Evolutionary conservation across 2,113 vertebrate species (phyloP).

Genomic region (Siniperca chuatsi): DNA sequence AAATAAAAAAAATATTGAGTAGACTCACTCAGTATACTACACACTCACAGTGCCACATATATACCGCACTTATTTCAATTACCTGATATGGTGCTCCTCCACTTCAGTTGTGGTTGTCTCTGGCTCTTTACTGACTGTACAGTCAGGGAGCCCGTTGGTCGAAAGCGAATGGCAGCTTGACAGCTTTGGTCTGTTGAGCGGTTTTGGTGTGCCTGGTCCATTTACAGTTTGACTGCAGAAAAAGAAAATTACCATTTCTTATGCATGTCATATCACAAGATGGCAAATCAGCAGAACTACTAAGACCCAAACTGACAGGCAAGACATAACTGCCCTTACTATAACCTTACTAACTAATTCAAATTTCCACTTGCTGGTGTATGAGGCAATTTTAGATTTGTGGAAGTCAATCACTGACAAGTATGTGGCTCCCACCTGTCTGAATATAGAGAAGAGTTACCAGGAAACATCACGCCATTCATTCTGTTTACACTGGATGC

Average conservation of each 20-base stretch:
- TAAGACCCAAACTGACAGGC: slow-evolving; percentile 7
- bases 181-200: slow-evolving; percentile 91
- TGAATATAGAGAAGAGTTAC: slow-evolving; percentile 90
- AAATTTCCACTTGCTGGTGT: slow-evolving; percentile 2
- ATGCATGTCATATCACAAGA: background rate
- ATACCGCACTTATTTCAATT: slow-evolving; percentile 1
- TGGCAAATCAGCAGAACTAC: background rate
- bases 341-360: background rate
- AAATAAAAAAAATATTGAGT: background rate
- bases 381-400: slow-evolving; percentile 16
- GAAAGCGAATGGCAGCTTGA: slow-evolving; percentile 88
- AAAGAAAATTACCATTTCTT: background rate
- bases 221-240: slow-evolving; percentile 90
- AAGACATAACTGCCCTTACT: background rate
- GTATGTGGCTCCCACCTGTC: slow-evolving; percentile 87
- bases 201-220: slow-evolving; percentile 91
- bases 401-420: slow-evolving; percentile 44
- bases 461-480: slow-evolving; percentile 98
- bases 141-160: slow-evolving; percentile 94
- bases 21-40: background rate
- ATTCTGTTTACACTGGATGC: slow-evolving; percentile 92
- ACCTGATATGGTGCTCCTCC: slow-evolving; percentile 89
- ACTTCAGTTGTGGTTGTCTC: slow-evolving; percentile 76
- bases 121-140: slow-evolving; percentile 86
- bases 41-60: background rate